Base-by-base conservation (phyloP, 2,888 invertebrate genomes). In the Ligdia adustata region DNA sequence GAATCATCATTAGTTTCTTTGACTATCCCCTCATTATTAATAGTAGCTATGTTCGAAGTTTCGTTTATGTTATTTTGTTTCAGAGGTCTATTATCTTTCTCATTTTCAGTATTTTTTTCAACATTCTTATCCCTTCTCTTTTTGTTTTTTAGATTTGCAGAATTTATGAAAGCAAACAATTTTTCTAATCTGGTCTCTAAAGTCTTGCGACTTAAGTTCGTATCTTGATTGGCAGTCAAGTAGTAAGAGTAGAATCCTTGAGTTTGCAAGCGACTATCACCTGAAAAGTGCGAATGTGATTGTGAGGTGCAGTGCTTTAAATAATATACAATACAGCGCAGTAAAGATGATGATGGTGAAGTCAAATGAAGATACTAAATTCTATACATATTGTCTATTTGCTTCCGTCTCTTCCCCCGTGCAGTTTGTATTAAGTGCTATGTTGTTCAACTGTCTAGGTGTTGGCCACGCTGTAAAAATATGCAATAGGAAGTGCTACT, bases 181-280 rank as follows among this genome's bases (percentile, higher is more conserved):
- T 57, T 43, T 39, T 41, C 28, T 7, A 47, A 44, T 53, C 54
- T 53, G 47, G 18, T 50, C 24, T 57, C 56, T 51, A 15, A 48
- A 9, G 26, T 33, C 38, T 47, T 52, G 1, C 11, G 5, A 9
- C 33, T 46, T 43, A 26, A 37, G 53, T 38, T 43, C 20, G 58
- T 15, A 34, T 56, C 16, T 52, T 9, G 33, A 26, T 55, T 46
- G 34, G 48, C 51, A 37, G 42, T 55, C 33, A 80, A 52, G 32
- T 70, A 57, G 50, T 66, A 76, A 1, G 61, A 60, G 70, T 68
- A 79, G 55, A 61, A 73, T 3, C 73, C 75, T 4, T 49, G 56
- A 13, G 64, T 57, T 40, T 57, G 59, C 47, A 62, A 57, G 41
- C 44, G 46, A 7, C 60, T 54, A 20, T 75, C 74, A 73, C 79